Conservation (phyloP, 2,888 invertebrate genomes). For the Digitonthophagus gazella region DNA sequence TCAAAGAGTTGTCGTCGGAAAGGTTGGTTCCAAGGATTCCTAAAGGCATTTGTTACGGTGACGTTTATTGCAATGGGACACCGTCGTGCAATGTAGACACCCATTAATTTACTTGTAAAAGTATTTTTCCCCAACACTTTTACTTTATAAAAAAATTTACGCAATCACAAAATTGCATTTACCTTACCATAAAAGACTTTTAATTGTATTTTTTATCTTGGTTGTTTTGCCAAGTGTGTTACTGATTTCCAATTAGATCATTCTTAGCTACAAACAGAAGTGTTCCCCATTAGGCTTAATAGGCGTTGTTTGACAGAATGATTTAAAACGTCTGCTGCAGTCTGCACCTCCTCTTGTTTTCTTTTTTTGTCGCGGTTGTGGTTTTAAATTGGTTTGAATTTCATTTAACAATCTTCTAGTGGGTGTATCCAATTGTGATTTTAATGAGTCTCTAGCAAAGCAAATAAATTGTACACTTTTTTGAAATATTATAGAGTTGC, state of each 20-base stretch:
- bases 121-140: too few species aligned
- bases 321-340: background rate
- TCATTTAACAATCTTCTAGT: background rate
- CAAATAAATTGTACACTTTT: background rate
- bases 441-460: background rate
- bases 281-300: background rate
- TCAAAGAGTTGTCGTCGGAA: background rate
- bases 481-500: background rate
- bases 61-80: background rate
- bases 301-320: background rate
- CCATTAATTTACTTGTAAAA: background rate
- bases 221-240: background rate
- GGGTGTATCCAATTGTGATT: background rate
- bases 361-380: background rate
- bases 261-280: background rate
- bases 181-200: too few species aligned
- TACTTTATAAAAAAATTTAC: too few species aligned
- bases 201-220: background rate
- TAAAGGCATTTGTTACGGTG: background rate
- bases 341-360: background rate
- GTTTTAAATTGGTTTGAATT: background rate
- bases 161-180: too few species aligned
- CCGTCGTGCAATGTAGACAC: background rate
- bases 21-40: background rate
- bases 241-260: background rate